phyloP scores from a whole-genome alignment of 2,797 vertebrate genomes.

The Clamator glandarius region DNA sequence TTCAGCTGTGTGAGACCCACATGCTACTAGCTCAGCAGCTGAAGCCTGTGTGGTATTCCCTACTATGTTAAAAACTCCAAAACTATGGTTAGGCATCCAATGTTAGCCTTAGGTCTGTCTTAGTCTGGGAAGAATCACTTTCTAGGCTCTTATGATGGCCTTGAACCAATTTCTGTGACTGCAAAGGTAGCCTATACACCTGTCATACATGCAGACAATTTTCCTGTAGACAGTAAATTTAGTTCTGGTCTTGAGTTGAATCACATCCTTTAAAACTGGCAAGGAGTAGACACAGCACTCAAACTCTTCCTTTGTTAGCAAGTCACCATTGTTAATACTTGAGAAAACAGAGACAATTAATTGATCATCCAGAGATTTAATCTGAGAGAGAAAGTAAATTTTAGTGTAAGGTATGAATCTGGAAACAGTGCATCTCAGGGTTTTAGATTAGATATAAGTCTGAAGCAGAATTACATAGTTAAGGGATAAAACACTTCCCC shows the following conservation, averaged over 20 bases:
- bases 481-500: not conserved
- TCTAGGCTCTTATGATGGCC: not conserved
- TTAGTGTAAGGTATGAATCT: not conserved
- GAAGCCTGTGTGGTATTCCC: not conserved
- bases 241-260: not conserved
- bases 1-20: rapidly evolving
- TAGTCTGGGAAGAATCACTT: not conserved
- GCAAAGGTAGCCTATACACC: not conserved
- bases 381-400: not conserved
- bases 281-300: not conserved
- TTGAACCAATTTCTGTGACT: not conserved
- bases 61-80: not conserved
- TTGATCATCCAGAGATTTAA: not conserved
- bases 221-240: not conserved
- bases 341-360: not conserved
- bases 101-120: not conserved
- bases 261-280: not conserved
- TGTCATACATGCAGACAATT: not conserved
- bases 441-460: not conserved
- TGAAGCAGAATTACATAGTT: not conserved
- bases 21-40: not conserved
- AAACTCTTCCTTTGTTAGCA: not conserved
- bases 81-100: not conserved
- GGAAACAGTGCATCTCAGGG: not conserved
- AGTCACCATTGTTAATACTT: not conserved